phyloP scores from a whole-genome alignment of 1,140 invertebrate species.

The Lepidurus couesii region DNA sequence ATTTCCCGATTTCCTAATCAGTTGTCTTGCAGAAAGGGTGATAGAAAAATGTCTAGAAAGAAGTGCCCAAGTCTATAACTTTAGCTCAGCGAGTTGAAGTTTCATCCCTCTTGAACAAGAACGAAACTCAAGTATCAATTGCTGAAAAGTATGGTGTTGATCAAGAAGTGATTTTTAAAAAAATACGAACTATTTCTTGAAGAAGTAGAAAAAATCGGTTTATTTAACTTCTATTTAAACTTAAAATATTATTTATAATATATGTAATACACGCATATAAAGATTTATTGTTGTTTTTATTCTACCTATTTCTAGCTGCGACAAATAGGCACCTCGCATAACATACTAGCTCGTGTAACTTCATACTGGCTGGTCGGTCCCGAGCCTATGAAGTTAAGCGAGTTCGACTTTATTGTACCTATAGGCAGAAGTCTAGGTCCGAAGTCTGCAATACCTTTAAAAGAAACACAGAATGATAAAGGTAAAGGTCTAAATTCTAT shows the following conservation, averaged over 20 bases:
- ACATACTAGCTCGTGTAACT: too few relatives aligned
- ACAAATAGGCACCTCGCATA: too few relatives aligned
- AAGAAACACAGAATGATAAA: too few relatives aligned
- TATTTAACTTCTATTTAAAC: not conserved
- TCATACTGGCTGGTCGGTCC: too few relatives aligned
- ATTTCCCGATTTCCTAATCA: too few relatives aligned
- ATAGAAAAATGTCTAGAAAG: too few relatives aligned
- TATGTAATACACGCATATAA: not conserved
- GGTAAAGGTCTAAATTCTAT: too few relatives aligned
- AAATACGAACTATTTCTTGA: not conserved
- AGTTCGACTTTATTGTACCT: not conserved
- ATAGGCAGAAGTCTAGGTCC: not conserved
- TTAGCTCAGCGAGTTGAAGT: not conserved
- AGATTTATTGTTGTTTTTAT: not conserved
- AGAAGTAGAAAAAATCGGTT: not conserved
- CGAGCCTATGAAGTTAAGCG: not conserved
- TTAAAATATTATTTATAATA: not conserved
- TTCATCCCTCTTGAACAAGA: not conserved
- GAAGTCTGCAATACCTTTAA: too few relatives aligned
- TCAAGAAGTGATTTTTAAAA: not conserved
- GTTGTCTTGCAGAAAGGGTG: too few relatives aligned
- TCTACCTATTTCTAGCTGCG: not conserved
- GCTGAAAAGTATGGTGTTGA: not conserved
- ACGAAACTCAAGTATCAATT: not conserved
- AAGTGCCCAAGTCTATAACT: not conserved